Evolutionary conservation across 2,113 vertebrate genomes (phyloP), one percentile per base, ranked within the genome.

Genomic region (Maccullochella peelii): DNA sequence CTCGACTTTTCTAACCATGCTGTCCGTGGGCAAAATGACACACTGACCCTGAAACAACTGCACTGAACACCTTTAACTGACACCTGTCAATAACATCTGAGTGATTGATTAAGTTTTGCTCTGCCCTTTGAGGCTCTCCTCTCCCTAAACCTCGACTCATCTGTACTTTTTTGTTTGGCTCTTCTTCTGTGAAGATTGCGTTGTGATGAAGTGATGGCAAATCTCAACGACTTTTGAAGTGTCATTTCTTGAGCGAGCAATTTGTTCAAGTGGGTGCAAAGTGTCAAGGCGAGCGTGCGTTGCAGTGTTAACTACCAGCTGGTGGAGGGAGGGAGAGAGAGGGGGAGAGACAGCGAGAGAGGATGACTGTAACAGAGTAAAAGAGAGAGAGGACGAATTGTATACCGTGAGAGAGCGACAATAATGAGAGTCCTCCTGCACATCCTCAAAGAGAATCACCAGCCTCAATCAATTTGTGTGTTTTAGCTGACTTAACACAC

Each of bases 211-310:
- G 52, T 21, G 11, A 68, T 30, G 44, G n/a, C 27, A 6, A 57
- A 55, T 67, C 73, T 76, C 49, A 18, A 63, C 33, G 50, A 86
- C 77, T 69, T 47, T 12, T 85, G 27, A 80, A 84, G 84, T 82
- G 77, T 82, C 70, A 79, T 61, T 78, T 84, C 69, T 82, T 44
- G 49, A 40, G 65, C 5, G 11, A 82, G 63, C 75, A 78, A 85
- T 86, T 85, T 85, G 76, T 84, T 90, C 15, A n/a, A 88, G 73
- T 77, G 62, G 68, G 73, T 20, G 54, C 52, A 68, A 25, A 84
- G 75, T 84, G 83, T 79, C 40, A 72, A 67, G 63, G n/a, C 47
- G 23, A 71, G 67, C 10, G 36, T 27, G 54, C 8, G 11, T 40
- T 14, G 55, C 16, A 27, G 73, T 4, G 82, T 77, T 62, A 80